phyloP scores from a whole-genome alignment of 2,797 vertebrate genomes.

The Acridotheres tristis region DNA sequence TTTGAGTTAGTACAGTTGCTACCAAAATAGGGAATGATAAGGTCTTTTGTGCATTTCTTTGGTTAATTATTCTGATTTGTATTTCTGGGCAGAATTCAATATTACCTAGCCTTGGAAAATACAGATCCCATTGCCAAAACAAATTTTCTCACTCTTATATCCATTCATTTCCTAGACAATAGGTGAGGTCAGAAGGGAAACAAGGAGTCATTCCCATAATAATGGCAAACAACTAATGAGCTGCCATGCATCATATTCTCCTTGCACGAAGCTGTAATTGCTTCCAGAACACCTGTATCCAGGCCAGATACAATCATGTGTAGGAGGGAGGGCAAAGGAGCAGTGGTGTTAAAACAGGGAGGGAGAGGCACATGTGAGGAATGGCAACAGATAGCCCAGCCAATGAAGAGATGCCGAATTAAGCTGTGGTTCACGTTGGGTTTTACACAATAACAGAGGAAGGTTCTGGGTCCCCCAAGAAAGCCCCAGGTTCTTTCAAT shows the following conservation, averaged over 20 bases:
- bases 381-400: background rate
- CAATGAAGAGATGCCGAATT: background rate
- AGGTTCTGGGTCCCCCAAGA: background rate
- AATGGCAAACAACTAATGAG: conserved; percentile 15
- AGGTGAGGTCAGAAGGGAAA: conserved; percentile 59
- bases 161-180: conserved; percentile 58
- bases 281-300: conserved; percentile 50
- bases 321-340: background rate
- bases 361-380: background rate
- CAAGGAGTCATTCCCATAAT: conserved; percentile 47
- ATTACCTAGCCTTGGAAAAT: background rate
- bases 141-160: conserved; percentile 44
- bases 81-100: conserved; percentile 22
- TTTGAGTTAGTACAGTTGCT: background rate
- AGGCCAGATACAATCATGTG: background rate
- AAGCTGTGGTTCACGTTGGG: background rate
- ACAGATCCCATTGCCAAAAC: conserved; percentile 40
- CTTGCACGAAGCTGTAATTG: background rate
- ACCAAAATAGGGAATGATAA: conserved; percentile 23
- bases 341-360: background rate
- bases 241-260: background rate
- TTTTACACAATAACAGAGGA: background rate
- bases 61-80: conserved; percentile 47
- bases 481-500: background rate
- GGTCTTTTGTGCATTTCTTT: conserved; percentile 33